A percentile compares a stretch with the other conserved stretches of the same genome.
Conservation (phyloP, 2,888 invertebrate species). For the Lydus trimaculatus region DNA sequence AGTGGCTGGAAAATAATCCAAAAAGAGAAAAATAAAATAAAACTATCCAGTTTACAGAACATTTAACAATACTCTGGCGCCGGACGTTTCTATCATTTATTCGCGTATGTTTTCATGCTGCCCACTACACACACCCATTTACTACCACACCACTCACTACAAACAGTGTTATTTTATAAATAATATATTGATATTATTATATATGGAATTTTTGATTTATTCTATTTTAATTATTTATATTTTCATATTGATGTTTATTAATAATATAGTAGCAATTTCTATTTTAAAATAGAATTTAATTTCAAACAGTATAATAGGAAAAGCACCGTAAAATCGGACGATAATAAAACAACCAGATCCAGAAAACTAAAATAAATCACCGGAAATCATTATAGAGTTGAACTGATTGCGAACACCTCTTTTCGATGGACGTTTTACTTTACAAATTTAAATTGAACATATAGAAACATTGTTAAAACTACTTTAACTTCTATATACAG, state of each 20-base stretch:
- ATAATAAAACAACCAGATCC: conserved; percentile 6
- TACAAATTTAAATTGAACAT: conserved; percentile 1
- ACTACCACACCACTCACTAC: background rate
- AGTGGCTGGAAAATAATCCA: conserved; percentile 31
- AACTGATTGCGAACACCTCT: conserved; percentile 8
- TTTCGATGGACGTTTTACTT: background rate
- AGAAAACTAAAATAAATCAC: conserved; percentile 11
- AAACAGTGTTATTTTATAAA: background rate
- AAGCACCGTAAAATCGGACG: conserved; percentile 6
- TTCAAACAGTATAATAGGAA: background rate
- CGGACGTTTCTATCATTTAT: conserved; percentile 37
- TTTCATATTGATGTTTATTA: background rate
- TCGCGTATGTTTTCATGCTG: conserved; percentile 23
- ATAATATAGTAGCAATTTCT: background rate
- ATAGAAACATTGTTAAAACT: background rate
- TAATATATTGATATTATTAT: too few relatives aligned
- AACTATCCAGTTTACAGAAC: conserved; percentile 43
- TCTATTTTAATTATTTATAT: background rate
- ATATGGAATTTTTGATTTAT: too few relatives aligned
- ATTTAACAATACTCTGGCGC: conserved; percentile 44
- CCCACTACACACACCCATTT: conserved; percentile 10
- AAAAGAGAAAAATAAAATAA: conserved; percentile 29
- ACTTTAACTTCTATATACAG: too few relatives aligned
- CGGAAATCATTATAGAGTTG: conserved; percentile 8
- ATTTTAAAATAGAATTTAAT: background rate